Conservation (phyloP, 2,797 vertebrate genomes). For the Lemur catta region DNA sequence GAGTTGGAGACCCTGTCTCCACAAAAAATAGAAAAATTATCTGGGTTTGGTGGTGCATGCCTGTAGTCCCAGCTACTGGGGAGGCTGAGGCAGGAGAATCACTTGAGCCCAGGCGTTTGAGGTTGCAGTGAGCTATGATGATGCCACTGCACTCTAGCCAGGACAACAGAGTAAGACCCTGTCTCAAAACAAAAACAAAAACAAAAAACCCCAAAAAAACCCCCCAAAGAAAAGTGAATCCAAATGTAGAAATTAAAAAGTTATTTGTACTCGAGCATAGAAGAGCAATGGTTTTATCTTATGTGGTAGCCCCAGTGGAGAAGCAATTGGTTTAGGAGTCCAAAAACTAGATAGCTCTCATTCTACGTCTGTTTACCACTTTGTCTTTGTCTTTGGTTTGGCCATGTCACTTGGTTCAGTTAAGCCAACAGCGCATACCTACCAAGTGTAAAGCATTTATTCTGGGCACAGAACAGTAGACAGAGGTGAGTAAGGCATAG, state of each 20-base stretch:
- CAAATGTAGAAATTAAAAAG: neutral
- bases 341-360: neutral
- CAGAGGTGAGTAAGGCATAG: neutral
- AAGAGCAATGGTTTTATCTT: neutral
- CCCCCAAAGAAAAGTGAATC: neutral
- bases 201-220: neutral
- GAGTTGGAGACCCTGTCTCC: neutral
- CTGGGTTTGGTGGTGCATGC: neutral
- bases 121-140: neutral
- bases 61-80: neutral
- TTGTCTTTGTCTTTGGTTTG: neutral
- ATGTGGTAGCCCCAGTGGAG: neutral
- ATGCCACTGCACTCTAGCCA: neutral
- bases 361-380: neutral
- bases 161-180: neutral
- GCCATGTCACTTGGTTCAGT: neutral
- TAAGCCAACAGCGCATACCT: neutral
- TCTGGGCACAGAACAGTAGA: neutral
- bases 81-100: neutral
- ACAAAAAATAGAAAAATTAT: neutral
- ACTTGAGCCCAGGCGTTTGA: neutral
- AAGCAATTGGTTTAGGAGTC: neutral
- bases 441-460: neutral
- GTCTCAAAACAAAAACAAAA: neutral
- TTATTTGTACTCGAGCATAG: neutral